Evolutionary conservation across 2,888 invertebrate genomes (phyloP), one percentile per base, ranked within the genome.

Genomic region (Trimorus sp.): DNA sequence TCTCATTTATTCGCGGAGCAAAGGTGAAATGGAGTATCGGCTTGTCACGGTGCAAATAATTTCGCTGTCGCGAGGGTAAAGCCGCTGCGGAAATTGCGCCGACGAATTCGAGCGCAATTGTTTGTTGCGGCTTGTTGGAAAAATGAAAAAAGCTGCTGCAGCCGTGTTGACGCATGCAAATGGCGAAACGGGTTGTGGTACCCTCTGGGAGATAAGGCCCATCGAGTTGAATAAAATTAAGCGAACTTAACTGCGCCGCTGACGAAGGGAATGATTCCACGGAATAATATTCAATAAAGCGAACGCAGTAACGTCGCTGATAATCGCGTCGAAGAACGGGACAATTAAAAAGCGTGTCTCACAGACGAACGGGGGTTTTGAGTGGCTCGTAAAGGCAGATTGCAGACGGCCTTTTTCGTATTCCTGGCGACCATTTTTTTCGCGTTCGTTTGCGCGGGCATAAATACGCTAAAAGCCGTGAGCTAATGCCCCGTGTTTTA

Each of bases 391-490:
- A 53, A 66, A 66, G 56, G 40, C 40, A 26, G 15, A 53, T 66
- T 60, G 16, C 1, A 53, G n/a, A n/a, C 37, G 15, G 14, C 59
- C n/a, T 42, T 75, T 65, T 66, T 60, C 42, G 54, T 68, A 58
- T 45, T 59, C 37, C 12, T 26, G 8, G 14, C 37, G 42, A 56
- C 51, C 12, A 51, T 75, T 66, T 66, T 59, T 74, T 65, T 59
- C 75, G 16, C 40, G 42, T 54, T 60, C 68, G 53, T 60, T 53
- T 48, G 15, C 15, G 37, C 49, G 15, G 68, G 40, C 48, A 76
- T 62, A 76, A 76, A 76, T 76, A 62, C 76, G 68, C 63, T 70
- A 69, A 70, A 69, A 63, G 77, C 68, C 37, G 37, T 48, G 56
- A 54, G 56, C 51, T 71, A 65, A 65, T 73, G 62, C 60, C 48